Evolutionary conservation across 1,140 invertebrate genomes (phyloP), one percentile per base, ranked within the genome.

Genomic region (Drosophila ironensis): DNA sequence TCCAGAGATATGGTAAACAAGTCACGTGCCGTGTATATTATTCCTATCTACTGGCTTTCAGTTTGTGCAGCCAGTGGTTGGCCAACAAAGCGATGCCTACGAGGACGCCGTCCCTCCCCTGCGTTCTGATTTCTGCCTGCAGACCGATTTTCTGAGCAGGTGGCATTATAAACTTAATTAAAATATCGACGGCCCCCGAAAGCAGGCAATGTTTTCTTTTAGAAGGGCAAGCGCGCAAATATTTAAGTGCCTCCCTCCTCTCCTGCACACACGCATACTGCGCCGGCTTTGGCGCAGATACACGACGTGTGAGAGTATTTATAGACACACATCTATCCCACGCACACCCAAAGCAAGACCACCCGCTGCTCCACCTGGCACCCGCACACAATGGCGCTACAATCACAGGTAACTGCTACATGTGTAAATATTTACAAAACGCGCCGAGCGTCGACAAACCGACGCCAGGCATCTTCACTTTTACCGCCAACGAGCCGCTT

Each of bases 401-500:
- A 86, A 86, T 84, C 80, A 86, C 80, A 86, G 78, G 78, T 84
- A 84, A 84, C 78, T 74, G 80, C 73, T 84, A 84, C 78, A 84
- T 84, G 78, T 84, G 78, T 84, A 84, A 84, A 84, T 84, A 84
- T 84, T 84, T 80, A 86, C 80, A 84, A 86, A 84, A 86, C 78
- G 78, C 78, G 78, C 74, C 64, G 84, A 86, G 76, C 80, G 70
- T 82, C 57, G 73, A 51, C 78, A 84, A 84, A 84, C 80, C 69
- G 80, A 60, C 80, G 73, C 69, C 69, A 78, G 69, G 68, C 72
- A 71, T 76, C 78, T 78, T 64, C 50, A 73, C 69, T 54, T 77
- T 56, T 76, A 38, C 56, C 77, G 35, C 74, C 40, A 56, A 17
- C 38, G 25, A 50, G 25, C 11, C 28, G 16, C 63, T 61, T 67